A percentile compares a stretch with the other conserved stretches of the same genome.
phyloP scores from a whole-genome alignment of 2,888 invertebrate species.

The Gymnoscelis rufifasciata region DNA sequence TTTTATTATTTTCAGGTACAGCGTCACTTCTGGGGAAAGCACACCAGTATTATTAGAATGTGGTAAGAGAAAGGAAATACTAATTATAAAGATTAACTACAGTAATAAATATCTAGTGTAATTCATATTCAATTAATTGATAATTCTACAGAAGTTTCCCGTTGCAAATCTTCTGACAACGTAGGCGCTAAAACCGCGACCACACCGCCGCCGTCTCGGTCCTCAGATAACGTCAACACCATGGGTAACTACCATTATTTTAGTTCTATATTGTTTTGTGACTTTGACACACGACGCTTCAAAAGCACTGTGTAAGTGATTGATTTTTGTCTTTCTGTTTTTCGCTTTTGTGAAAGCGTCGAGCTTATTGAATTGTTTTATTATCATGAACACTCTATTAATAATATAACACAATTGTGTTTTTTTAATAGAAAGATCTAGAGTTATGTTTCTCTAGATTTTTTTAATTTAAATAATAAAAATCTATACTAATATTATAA shows the following conservation, averaged over 20 bases:
- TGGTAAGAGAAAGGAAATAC: no score
- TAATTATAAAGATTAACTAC: no score
- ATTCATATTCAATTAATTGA: no score
- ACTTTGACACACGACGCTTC: constrained; percentile 29
- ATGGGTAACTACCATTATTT: constrained; percentile 51
- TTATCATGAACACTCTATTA: no score
- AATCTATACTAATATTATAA: no score
- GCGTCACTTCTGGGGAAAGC: constrained; percentile 75
- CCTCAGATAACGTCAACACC: constrained; percentile 71
- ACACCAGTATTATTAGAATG: constrained; percentile 74
- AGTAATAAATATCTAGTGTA: no score
- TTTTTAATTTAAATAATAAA: no score
- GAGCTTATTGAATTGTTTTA: no score
- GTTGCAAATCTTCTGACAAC: constrained; percentile 73
- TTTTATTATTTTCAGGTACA: constrained; percentile 57
- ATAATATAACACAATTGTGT: no score
- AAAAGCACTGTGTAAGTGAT: constrained; percentile 26
- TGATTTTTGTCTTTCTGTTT: constrained; percentile 38
- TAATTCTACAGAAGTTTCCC: constrained; percentile 58
- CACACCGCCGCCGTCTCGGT: constrained; percentile 70
- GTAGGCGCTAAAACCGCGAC: constrained; percentile 58
- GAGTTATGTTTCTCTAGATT: no score
- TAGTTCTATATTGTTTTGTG: not conserved
- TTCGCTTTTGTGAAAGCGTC: constrained; percentile 49
- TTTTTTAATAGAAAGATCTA: no score